Conservation (phyloP, 2,113 vertebrate species). For the Callipepla californica region DNA sequence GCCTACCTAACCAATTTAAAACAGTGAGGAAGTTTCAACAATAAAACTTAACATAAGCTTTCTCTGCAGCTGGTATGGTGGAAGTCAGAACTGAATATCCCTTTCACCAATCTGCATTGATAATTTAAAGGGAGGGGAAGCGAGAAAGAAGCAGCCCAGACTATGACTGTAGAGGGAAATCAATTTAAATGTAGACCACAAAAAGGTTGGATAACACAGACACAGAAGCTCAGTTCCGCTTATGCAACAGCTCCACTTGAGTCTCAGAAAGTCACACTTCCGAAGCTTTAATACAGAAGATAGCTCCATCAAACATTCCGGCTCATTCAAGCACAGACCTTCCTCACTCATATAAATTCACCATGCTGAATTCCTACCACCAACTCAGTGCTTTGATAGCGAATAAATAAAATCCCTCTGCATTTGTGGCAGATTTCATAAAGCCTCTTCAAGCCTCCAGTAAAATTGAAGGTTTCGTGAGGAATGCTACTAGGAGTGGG, state of each 20-base stretch:
- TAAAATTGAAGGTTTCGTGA: not conserved
- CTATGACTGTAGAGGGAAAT: conserved; percentile 29
- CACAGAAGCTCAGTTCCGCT: not conserved
- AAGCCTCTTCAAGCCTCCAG: not conserved
- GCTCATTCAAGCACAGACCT: not conserved
- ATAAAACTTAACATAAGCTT: not conserved
- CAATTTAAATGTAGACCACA: conserved; percentile 50
- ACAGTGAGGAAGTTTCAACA: not conserved
- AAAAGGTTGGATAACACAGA: conserved; percentile 7
- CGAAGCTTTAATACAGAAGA: conserved; percentile 36
- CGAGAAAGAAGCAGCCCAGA: not conserved
- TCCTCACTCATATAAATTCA: not conserved
- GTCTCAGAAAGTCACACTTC: conserved; percentile 36
- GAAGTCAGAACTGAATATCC: conserved; percentile 2
- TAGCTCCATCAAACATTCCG: conserved; percentile 11
- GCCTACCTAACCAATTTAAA: conserved; percentile 6
- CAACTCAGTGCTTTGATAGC: not conserved
- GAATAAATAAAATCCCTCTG: not conserved
- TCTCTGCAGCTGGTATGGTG: not conserved
- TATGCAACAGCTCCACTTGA: not conserved
- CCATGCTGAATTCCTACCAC: not conserved
- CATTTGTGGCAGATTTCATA: not conserved
- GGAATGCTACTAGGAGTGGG: not conserved
- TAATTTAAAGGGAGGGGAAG: not conserved
- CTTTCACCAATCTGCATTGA: not conserved